A percentile compares a stretch with the other conserved stretches of the same genome.
phyloP scores from a whole-genome alignment of 2,113 vertebrate genomes.

The Neofelis nebulosa region DNA sequence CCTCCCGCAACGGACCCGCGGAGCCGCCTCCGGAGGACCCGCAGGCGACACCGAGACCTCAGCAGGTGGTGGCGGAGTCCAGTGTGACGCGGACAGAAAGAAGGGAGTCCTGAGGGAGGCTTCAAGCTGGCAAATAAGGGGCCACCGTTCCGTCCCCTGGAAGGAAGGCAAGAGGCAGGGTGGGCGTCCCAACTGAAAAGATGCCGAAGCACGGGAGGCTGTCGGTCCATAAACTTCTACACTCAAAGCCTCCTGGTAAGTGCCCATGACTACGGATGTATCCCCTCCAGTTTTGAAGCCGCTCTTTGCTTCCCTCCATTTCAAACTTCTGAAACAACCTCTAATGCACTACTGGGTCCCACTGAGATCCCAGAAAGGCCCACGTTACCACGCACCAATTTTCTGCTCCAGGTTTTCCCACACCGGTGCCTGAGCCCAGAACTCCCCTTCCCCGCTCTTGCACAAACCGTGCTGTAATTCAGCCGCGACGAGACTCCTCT shows the following conservation, averaged over 20 bases:
- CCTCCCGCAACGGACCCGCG: neutral
- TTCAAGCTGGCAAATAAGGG: too few relatives aligned
- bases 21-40: neutral
- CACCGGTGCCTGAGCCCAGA: neutral
- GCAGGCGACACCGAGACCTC: accelerated
- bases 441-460: neutral
- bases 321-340: neutral
- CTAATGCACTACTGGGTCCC: neutral
- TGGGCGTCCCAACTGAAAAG: accelerated
- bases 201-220: accelerated
- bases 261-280: too few relatives aligned
- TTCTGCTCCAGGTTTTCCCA: too few relatives aligned
- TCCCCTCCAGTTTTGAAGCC: neutral
- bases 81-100: accelerated
- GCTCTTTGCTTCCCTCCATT: neutral
- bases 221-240: neutral
- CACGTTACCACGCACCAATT: accelerated
- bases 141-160: accelerated
- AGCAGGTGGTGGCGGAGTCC: neutral
- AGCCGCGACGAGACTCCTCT: too few relatives aligned
- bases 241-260: too few relatives aligned
- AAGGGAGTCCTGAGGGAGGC: too few relatives aligned
- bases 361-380: neutral
- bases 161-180: neutral
- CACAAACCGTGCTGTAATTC: too few relatives aligned